Base-by-base conservation (phyloP, 1,140 invertebrate species). In the Drosophila sp. region DNA sequence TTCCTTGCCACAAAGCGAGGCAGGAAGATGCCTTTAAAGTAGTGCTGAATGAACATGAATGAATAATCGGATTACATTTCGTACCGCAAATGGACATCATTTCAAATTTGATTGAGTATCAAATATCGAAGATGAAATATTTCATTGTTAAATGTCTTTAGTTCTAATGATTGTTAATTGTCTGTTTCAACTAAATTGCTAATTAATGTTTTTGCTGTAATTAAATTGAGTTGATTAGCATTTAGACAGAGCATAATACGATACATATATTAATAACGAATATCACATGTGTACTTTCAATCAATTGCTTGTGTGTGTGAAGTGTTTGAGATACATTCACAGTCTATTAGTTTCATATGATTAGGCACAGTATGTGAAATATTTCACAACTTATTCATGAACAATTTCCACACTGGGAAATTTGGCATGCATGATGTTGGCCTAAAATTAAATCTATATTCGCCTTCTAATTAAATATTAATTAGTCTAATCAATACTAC, bases 21-120 rank as follows among this genome's bases (percentile, higher is more conserved):
- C 5, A 2, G 27, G 27, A 29, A 2, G 27, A 29, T 2, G 27
- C 36, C 9, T 13, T 38, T 2, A 13, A 7, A 29, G 7, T 29
- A 25, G 11, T 48, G 27, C 25, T 48, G 21, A 32, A 32, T 50
- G 46, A 2, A 3, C 29, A 50, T 32, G 46, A 50, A 14, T 29
- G 46, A 50, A 14, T 50, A 50, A 50, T 50, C 46, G 13, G 25
- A 50, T 16, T 50, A 50, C n/a, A 50, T 32, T 50, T 16, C 14
- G 21, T 7, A 11, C 25, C 29, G n/a, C 21, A 29, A 32, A 6
- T 32, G 46, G n/a, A 13, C n/a, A 32, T 32, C 8, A 50, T 8
- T 14, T 32, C 46, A 29, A 50, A 50, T 32, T n/a, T 50, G 46
- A 13, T 50, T 50, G 46, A 14, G 27, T 32, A 32, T 50, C 46